A percentile compares a stretch with the other conserved stretches of the same genome.
Evolutionary conservation across 2,113 vertebrate genomes (phyloP).

Genomic region (Helogale parvula): DNA sequence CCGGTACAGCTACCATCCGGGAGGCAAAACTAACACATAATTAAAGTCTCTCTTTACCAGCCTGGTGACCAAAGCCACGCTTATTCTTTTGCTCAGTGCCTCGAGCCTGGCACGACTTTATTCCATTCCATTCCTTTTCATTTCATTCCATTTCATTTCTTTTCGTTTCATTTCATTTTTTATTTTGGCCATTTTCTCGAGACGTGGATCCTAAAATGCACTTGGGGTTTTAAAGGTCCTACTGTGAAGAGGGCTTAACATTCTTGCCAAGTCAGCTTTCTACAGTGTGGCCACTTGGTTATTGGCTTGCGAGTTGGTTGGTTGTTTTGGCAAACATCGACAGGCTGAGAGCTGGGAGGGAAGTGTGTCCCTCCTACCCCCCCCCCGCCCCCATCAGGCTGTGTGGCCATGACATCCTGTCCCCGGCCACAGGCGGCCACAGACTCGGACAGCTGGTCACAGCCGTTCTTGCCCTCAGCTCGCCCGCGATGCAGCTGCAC

Average conservation of each 20-base stretch:
- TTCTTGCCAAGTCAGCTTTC: not conserved
- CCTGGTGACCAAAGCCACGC: not conserved
- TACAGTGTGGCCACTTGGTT: not conserved
- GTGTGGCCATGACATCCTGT: fast-evolving
- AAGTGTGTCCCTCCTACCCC: not conserved
- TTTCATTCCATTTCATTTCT: not conserved
- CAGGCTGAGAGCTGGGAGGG: not conserved
- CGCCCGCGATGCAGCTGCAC: fast-evolving
- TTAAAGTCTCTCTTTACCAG: not conserved
- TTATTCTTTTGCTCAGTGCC: fast-evolving
- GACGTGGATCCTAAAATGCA: not conserved
- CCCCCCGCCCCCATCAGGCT: fast-evolving
- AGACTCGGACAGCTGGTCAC: fast-evolving
- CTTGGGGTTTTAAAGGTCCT: not conserved
- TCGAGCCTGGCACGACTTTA: not conserved
- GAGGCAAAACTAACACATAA: fast-evolving
- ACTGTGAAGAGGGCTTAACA: not conserved
- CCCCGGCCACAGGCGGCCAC: not conserved
- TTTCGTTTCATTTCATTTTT: not conserved
- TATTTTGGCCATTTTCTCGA: not conserved
- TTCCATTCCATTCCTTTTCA: not conserved
- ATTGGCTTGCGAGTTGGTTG: not conserved
- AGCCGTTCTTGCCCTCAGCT: fast-evolving
- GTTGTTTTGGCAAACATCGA: not conserved
- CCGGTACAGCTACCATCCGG: fast-evolving